Percentiles rank a stretch among this genome's conserved stretches.
Evolutionary conservation across 2,888 invertebrate genomes (phyloP).

Genomic region (Nephrotoma guestfalica): DNA sequence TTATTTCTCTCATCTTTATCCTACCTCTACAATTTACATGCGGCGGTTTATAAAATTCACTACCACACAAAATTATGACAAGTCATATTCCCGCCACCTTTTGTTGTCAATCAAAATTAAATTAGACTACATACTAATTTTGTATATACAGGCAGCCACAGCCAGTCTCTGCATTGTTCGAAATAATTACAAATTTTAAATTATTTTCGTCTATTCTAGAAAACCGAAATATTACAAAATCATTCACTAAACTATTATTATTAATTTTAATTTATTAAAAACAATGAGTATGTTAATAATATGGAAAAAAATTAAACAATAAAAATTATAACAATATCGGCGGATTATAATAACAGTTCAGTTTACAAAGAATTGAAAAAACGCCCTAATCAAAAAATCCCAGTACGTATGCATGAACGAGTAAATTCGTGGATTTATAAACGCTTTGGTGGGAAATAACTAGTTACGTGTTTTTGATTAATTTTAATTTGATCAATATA

Average conservation of each 20-base stretch:
- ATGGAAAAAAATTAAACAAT: background rate
- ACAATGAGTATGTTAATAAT: background rate
- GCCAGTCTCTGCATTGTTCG: background rate
- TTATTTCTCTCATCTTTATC: background rate
- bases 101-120: background rate
- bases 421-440: background rate
- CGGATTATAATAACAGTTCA: background rate
- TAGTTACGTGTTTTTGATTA: too few relatives aligned
- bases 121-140: background rate
- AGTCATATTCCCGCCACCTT: background rate
- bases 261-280: background rate
- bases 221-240: background rate
- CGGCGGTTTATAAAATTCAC: background rate
- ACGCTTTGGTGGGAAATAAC: too few relatives aligned
- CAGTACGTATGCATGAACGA: background rate
- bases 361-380: background rate
- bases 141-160: background rate
- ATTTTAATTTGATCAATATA: too few relatives aligned
- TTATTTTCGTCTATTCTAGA: background rate
- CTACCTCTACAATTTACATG: background rate
- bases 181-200: background rate
- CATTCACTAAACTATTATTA: background rate
- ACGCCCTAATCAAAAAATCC: background rate
- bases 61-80: background rate
- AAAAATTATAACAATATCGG: background rate